phyloP scores from a whole-genome alignment of 2,113 vertebrate species.

The Pelusios castaneus region DNA sequence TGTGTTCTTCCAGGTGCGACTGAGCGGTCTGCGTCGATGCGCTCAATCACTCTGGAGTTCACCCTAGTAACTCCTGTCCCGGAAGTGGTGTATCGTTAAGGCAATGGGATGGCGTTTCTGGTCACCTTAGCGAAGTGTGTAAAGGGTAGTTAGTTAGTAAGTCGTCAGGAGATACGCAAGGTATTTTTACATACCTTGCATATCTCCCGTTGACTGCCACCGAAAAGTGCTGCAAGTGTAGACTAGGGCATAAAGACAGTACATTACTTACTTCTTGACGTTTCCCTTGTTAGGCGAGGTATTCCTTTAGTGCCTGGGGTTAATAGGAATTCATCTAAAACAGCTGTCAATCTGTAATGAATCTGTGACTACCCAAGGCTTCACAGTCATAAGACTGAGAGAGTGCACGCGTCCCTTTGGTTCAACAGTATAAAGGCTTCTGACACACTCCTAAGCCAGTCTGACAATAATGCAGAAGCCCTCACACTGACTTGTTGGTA shows the following conservation, averaged over 20 bases:
- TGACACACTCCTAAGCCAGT: accelerated
- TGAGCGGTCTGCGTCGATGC: no score
- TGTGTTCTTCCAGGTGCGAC: no score
- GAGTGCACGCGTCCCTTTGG: neutral
- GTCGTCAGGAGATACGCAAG: no score
- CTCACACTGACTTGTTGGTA: accelerated
- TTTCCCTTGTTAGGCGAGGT: neutral
- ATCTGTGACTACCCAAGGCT: neutral
- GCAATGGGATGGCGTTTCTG: no score
- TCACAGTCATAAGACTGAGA: neutral
- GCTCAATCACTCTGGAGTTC: no score
- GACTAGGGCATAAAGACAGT: neutral
- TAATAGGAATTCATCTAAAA: neutral
- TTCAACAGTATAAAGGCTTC: neutral
- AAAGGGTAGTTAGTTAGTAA: no score
- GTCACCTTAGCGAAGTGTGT: no score
- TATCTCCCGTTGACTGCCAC: no score
- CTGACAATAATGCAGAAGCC: neutral
- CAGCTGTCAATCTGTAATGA: neutral
- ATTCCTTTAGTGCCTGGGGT: neutral
- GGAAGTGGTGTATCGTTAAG: no score
- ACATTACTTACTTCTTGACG: neutral
- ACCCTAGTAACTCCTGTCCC: no score
- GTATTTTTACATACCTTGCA: no score
- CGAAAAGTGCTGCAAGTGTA: no score